Percentiles rank a stretch among this genome's conserved stretches.
Conservation (phyloP, 2,888 invertebrate species). For the Choreutis nemorana region DNA sequence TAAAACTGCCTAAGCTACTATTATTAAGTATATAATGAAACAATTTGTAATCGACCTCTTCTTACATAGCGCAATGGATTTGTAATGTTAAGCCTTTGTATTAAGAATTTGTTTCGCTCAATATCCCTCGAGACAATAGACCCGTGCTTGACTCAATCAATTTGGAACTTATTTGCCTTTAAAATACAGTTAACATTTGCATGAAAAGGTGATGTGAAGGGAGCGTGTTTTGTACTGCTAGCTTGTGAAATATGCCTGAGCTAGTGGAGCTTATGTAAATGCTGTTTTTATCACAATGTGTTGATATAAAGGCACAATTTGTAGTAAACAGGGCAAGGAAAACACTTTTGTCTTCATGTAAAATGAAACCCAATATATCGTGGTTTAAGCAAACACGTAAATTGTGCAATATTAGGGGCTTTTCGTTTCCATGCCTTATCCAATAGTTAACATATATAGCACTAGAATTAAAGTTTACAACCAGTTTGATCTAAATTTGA, state of each 20-base stretch:
- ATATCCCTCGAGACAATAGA: conserved; percentile 10
- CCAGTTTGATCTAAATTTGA: no score
- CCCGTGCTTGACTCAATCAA: conserved; percentile 13
- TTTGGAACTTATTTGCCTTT: conserved; percentile 17
- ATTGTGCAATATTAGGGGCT: no score
- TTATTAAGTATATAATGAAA: conserved; percentile 43
- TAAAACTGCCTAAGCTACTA: conserved; percentile 31
- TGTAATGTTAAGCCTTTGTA: conserved; percentile 16
- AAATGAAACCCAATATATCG: no score
- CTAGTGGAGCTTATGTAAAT: conserved; percentile 1
- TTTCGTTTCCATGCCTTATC: no score
- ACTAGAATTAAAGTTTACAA: no score
- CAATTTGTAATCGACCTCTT: conserved; percentile 34
- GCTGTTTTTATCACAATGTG: no score
- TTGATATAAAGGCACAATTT: no score
- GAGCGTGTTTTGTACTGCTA: conserved; percentile 27
- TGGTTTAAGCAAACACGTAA: no score
- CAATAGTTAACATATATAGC: no score
- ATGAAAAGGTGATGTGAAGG: conserved; percentile 22
- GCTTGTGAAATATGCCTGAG: conserved; percentile 30
- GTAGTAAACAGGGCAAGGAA: no score
- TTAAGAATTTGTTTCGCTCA: conserved; percentile 17
- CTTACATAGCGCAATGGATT: conserved; percentile 16
- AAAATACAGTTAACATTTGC: conserved; percentile 26
- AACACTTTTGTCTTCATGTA: no score